phyloP scores from a whole-genome alignment of 2,113 vertebrate species.

The Nestor notabilis region DNA sequence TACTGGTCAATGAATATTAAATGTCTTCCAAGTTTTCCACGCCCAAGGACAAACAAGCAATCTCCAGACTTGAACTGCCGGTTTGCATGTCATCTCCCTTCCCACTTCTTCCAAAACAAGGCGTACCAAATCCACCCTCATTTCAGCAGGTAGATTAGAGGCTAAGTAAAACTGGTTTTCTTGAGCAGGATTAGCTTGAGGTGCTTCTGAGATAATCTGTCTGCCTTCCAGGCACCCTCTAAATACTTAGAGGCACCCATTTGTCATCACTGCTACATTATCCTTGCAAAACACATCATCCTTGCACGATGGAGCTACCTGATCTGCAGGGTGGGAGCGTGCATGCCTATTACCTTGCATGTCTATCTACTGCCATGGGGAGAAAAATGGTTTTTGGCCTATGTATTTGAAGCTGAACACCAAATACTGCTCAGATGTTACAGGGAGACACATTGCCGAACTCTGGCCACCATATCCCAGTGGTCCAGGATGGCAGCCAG shows the following conservation, averaged over 20 bases:
- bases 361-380: neutral
- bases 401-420: neutral
- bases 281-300: conserved; percentile 32
- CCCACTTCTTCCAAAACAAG: neutral
- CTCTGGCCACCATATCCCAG: neutral
- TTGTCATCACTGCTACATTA: conserved; percentile 49
- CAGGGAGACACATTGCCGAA: neutral
- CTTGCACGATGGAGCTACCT: neutral
- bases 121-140: neutral
- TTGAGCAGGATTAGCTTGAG: conserved; percentile 37
- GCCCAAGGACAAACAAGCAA: neutral
- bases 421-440: neutral
- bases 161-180: conserved; percentile 55
- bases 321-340: neutral
- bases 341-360: neutral
- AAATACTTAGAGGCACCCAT: conserved; percentile 36
- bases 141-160: conserved; percentile 43
- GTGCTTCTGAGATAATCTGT: conserved; percentile 50
- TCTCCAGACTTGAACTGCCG: neutral
- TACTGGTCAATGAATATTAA: neutral
- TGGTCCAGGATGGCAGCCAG: accelerated
- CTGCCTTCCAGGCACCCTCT: conserved; percentile 54
- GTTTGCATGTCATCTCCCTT: neutral
- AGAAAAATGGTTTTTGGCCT: neutral
- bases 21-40: neutral